These are phyloP conservation scores for Ursus arctos DNA, from an alignment of 2,113 vertebrate species.

Conservation along the genomic window DNA sequence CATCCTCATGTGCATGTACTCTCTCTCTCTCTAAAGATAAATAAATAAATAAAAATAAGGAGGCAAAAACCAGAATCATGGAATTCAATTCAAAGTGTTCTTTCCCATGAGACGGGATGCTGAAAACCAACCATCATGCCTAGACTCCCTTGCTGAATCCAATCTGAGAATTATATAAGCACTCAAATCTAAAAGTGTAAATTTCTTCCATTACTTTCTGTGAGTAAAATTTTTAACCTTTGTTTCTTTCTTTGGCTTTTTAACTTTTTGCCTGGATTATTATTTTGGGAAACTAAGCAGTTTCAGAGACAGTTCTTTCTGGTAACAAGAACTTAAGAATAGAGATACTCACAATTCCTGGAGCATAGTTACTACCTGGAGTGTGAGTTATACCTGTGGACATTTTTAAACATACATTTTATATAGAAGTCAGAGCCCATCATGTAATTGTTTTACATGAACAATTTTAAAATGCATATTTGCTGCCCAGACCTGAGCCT, in stretches of 20 bases:
- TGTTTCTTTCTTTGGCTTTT: neutral
- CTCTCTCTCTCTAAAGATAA: neutral
- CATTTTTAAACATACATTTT: neutral
- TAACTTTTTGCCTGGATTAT: neutral
- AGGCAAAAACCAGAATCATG: neutral
- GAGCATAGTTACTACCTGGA: neutral
- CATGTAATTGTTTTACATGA: neutral
- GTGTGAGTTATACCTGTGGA: neutral
- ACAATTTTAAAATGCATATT: neutral
- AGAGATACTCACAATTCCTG: neutral
- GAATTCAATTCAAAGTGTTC: neutral
- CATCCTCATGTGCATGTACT: neutral
- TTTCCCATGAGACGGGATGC: neutral
- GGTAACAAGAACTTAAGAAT: neutral
- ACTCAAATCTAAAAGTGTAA: neutral
- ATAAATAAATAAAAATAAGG: neutral
- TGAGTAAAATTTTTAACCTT: neutral
- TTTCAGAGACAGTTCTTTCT: constrained; percentile 44
- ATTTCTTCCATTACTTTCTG: neutral
- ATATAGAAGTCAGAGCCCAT: neutral
- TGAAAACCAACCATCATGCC: neutral
- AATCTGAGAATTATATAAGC: neutral
- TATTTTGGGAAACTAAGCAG: constrained; percentile 15
- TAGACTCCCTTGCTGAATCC: neutral
- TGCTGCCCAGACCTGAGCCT: neutral